These are phyloP conservation scores for Spermophilus dauricus DNA, from an alignment of 2,113 vertebrate species.

Conservation along the genomic window DNA sequence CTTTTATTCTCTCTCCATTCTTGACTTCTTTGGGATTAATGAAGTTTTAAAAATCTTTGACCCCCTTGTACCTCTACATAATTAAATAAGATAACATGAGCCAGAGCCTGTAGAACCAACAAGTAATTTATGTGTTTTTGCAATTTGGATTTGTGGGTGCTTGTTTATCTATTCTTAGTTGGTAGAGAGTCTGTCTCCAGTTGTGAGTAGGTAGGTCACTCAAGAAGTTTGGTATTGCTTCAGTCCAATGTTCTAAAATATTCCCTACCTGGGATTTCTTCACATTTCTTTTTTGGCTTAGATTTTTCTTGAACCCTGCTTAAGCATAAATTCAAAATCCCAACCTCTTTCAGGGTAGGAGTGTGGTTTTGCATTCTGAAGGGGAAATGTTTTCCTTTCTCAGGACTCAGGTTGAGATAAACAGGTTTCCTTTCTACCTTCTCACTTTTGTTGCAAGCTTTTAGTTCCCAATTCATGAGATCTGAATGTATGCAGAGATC, in stretches of 20 bases:
- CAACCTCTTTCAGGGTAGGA: not conserved
- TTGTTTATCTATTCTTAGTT: slow-evolving; percentile 7
- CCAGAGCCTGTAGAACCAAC: not conserved
- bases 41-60: not conserved
- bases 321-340: slow-evolving; percentile 26
- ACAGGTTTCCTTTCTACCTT: not conserved
- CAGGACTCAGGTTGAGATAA: not conserved
- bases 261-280: not conserved
- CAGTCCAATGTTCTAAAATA: not conserved
- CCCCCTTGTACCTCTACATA: not conserved
- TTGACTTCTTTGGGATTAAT: not conserved
- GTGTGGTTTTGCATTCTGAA: not conserved
- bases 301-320: not conserved
- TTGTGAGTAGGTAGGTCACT: not conserved
- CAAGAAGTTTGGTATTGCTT: slow-evolving; percentile 37
- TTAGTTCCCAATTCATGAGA: not conserved
- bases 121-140: slow-evolving; percentile 19
- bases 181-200: not conserved
- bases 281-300: not conserved
- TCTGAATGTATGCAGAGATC: not conserved
- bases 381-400: not conserved
- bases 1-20: not conserved
- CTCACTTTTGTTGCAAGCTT: not conserved
- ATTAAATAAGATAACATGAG: not conserved
- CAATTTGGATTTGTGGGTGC: slow-evolving; percentile 39